Conservation (phyloP, 2,797 vertebrate genomes). For the Pseudochaenichthys georgianus region DNA sequence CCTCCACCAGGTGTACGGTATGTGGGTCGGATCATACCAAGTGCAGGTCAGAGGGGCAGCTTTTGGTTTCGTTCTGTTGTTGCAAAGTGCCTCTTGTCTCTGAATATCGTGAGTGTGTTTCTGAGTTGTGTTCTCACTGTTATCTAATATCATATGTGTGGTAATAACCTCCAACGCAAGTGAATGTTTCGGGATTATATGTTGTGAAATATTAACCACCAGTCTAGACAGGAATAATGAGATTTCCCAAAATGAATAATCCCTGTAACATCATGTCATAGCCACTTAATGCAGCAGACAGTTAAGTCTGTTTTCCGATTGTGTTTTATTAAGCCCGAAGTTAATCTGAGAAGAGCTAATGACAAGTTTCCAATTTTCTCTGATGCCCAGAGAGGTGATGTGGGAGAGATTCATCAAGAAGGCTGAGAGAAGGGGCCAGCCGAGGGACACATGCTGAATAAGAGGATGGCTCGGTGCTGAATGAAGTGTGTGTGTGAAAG, state of each 20-base stretch:
- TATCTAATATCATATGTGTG: slow-evolving; percentile 30
- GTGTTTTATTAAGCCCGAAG: slow-evolving; percentile 26
- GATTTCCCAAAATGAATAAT: not conserved
- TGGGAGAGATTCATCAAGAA: slow-evolving; percentile 49
- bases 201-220: not conserved
- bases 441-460: slow-evolving; percentile 48
- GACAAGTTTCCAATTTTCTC: slow-evolving; percentile 59
- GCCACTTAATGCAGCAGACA: not conserved
- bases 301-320: not conserved
- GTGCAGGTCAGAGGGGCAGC: slow-evolving; percentile 56
- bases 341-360: slow-evolving; percentile 27
- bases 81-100: slow-evolving; percentile 57
- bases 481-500: not conserved
- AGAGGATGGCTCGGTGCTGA: slow-evolving; percentile 55
- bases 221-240: not conserved
- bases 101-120: slow-evolving; percentile 45
- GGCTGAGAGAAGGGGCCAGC: slow-evolving; percentile 13
- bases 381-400: slow-evolving; percentile 34
- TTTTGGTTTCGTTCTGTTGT: slow-evolving; percentile 48
- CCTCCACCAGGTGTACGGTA: slow-evolving; percentile 32
- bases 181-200: not conserved
- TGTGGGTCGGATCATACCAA: slow-evolving; percentile 65
- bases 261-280: not conserved
- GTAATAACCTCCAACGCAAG: not conserved
- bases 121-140: slow-evolving; percentile 12